Percentiles rank a stretch among this genome's conserved stretches.
Conservation (phyloP, 1,140 invertebrate species). For the Dinoponera quadriceps region DNA sequence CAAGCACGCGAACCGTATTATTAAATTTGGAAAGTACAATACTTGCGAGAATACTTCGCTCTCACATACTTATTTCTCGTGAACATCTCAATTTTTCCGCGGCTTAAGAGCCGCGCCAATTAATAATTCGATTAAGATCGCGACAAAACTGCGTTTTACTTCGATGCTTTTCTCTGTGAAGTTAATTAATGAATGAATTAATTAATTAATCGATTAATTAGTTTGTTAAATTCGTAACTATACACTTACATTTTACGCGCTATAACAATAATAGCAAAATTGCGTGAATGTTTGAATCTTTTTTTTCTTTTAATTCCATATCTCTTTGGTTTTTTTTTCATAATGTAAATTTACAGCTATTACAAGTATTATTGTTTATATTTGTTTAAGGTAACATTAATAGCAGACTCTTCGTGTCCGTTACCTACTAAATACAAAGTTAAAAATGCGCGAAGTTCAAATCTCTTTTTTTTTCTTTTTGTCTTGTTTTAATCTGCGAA, state of each 20-base stretch:
- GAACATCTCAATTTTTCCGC: conserved; percentile 34
- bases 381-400: conserved; percentile 74
- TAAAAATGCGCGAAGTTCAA: conserved; percentile 80
- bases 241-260: conserved; percentile 73
- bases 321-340: conserved; percentile 53
- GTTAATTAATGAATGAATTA: conserved; percentile 74
- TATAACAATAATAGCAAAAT: conserved; percentile 81
- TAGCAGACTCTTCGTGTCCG: conserved; percentile 64
- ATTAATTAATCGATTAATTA: conserved; percentile 76
- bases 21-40: conserved; percentile 41
- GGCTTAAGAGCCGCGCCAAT: conserved; percentile 46
- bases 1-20: conserved; percentile 33
- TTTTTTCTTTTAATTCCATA: conserved; percentile 61
- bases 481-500: conserved; percentile 38
- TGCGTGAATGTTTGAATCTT: conserved; percentile 69
- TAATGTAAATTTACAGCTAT: conserved; percentile 78
- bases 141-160: conserved; percentile 68
- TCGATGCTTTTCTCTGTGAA: conserved; percentile 75
- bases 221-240: conserved; percentile 77
- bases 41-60: neutral
- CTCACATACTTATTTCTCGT: conserved; percentile 2
- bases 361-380: conserved; percentile 79
- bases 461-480: conserved; percentile 28
- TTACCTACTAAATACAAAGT: conserved; percentile 78
- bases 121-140: conserved; percentile 60